Conservation (phyloP, 2,797 vertebrate genomes). For the Helicolenus hilgendorfi region DNA sequence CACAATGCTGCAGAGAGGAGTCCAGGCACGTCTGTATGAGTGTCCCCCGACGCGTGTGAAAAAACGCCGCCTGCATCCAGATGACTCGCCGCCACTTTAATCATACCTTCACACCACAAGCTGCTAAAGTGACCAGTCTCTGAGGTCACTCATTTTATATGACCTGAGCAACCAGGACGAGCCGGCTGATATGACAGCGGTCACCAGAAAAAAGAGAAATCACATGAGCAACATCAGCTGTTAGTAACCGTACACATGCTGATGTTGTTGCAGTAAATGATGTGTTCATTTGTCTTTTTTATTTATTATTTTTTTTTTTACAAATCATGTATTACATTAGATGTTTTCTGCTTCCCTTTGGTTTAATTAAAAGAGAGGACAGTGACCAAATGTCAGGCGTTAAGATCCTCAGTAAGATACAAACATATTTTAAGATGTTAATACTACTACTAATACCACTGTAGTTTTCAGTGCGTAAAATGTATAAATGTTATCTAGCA, state of each 20-base stretch:
- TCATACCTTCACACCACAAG: constrained; percentile 53
- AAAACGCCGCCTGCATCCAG: constrained; percentile 64
- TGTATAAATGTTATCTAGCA: not conserved
- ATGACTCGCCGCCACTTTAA: constrained; percentile 69
- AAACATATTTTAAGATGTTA: not conserved
- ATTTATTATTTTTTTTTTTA: constrained; percentile 13
- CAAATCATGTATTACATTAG: not conserved
- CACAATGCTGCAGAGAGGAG: constrained; percentile 66
- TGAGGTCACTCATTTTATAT: constrained; percentile 41
- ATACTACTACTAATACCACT: not conserved
- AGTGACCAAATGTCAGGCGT: not conserved
- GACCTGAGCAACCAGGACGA: constrained; percentile 17
- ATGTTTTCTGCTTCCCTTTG: not conserved
- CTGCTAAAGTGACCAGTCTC: constrained; percentile 55
- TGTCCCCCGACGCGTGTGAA: constrained; percentile 61
- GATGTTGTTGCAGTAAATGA: not conserved
- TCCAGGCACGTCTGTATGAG: constrained; percentile 54
- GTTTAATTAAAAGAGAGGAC: not conserved
- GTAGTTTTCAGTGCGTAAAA: not conserved
- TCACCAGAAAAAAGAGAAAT: not conserved
- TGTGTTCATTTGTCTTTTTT: not conserved
- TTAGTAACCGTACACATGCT: not conserved
- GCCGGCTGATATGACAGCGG: not conserved
- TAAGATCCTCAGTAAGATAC: not conserved
- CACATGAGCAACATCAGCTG: not conserved